Evolutionary conservation across 2,797 vertebrate genomes (phyloP), one percentile per base, ranked within the genome.

Genomic region (Alfaro cultratus): DNA sequence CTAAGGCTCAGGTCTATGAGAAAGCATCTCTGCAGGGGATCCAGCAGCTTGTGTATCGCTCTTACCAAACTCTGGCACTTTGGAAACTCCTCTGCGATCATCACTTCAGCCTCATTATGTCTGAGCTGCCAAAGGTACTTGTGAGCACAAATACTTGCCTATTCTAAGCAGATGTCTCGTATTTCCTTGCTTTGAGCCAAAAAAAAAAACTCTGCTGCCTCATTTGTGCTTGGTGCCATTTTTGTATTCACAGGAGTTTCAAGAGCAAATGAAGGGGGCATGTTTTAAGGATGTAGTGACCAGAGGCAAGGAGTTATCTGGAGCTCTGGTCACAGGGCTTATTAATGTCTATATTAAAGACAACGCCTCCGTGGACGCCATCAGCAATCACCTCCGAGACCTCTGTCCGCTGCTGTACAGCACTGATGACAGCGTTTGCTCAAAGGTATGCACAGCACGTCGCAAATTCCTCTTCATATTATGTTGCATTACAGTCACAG

Each of bases 21-120:
- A 99, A 99, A 87, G 92, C 93, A 2, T 99, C 98, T 12, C 96
- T 99, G 89, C 98, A 99, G 92, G 97, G 97, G 23, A 97, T 99
- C 80, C 98, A 99, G 92, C 97, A 98, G 79, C 89, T 99, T 75
- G 97, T 99, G 82, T 97, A 96, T 85, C 97, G 97, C 90, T 98
- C 97, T 31, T 98, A 96, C 90, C 98, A 99, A 85, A 97, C 97
- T 6, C 80, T 99, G 90, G 96, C 98, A 60, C 95, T 99, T 16
- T 99, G 98, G 99, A 99, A 98, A 83, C 95, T 99, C 73, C 96
- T 99, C 3, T 99, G 97, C 88, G 98, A 99, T 82, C 98, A 99
- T 88, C 97, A 99, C 43, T 98, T 99, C 90, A 96, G 95, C 92
- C 92, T 97, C 91, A 97, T 99, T 90, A 96, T 98, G 70, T 95